Evolutionary conservation across 2,113 vertebrate species (phyloP).

Genomic region (Lethenteron reissneri): DNA sequence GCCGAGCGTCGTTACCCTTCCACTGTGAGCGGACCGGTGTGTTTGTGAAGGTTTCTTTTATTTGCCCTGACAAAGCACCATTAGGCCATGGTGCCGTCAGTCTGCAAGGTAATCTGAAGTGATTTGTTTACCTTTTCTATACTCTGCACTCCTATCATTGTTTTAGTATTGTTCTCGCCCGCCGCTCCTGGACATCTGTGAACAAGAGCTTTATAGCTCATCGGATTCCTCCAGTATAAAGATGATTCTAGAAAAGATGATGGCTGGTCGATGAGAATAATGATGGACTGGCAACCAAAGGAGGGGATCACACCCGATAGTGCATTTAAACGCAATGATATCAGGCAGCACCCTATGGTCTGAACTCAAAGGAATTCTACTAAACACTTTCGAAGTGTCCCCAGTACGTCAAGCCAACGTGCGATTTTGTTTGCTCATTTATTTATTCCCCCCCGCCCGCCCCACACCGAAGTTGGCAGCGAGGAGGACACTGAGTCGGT

Average conservation of each 20-base stretch:
- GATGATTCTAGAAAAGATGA: not conserved
- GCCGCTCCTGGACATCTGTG: too few relatives aligned
- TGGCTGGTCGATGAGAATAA: not conserved
- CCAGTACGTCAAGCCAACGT: too few relatives aligned
- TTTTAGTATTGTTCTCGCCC: not conserved
- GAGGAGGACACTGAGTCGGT: constrained; percentile 57
- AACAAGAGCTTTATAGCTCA: too few relatives aligned
- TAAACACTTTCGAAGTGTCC: constrained; percentile 1
- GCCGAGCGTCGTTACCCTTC: not conserved
- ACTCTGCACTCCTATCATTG: not conserved
- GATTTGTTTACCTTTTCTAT: constrained; percentile 1
- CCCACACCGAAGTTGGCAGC: constrained; percentile 36
- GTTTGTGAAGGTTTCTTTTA: not conserved
- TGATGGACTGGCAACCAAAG: too few relatives aligned
- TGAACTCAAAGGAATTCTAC: constrained; percentile 7
- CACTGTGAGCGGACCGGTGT: not conserved
- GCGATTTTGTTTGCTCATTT: too few relatives aligned
- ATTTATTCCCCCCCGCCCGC: too few relatives aligned
- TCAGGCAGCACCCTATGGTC: too few relatives aligned
- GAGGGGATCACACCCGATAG: too few relatives aligned
- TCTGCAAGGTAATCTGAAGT: not conserved
- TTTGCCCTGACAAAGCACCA: not conserved
- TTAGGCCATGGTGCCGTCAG: not conserved
- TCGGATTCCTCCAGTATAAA: too few relatives aligned
- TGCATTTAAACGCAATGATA: too few relatives aligned